Evolutionary conservation across 2,113 vertebrate species (phyloP).

Genomic region (Chionodraco myersi): DNA sequence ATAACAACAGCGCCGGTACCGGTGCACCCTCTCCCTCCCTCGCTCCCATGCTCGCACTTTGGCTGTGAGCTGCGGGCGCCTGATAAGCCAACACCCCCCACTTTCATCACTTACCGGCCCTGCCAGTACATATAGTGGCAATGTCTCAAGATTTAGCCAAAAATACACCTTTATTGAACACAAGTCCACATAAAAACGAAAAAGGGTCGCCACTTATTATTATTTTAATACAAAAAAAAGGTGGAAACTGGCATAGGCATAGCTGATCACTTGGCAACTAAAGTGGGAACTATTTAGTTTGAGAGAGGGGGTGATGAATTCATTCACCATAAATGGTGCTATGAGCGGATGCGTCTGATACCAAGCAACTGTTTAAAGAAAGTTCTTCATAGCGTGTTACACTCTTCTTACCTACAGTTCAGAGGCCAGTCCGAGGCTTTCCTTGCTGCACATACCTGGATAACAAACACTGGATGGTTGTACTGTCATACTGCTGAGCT

Average conservation of each 20-base stretch:
- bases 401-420: not conserved
- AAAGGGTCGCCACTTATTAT: no score
- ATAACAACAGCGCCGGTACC: no score
- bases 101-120: no score
- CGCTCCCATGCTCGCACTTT: no score
- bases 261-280: slow-evolving; percentile 65
- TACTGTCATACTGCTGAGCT: not conserved
- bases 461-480: slow-evolving; percentile 9
- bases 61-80: no score
- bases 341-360: slow-evolving; percentile 34
- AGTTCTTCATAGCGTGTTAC: slow-evolving; percentile 18
- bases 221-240: no score
- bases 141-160: no score
- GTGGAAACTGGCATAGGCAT: slow-evolving; percentile 9
- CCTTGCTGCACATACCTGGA: not conserved
- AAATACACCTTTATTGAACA: no score
- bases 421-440: not conserved
- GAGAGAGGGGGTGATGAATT: slow-evolving; percentile 46
- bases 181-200: no score
- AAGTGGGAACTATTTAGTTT: slow-evolving; percentile 75
- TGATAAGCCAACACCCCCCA: no score
- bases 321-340: slow-evolving; percentile 65
- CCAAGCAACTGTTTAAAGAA: slow-evolving; percentile 38
- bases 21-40: no score
- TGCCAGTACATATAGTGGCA: no score